A percentile compares a stretch with the other conserved stretches of the same genome.
Evolutionary conservation across 2,888 invertebrate genomes (phyloP).

Genomic region (Buathra laborator): DNA sequence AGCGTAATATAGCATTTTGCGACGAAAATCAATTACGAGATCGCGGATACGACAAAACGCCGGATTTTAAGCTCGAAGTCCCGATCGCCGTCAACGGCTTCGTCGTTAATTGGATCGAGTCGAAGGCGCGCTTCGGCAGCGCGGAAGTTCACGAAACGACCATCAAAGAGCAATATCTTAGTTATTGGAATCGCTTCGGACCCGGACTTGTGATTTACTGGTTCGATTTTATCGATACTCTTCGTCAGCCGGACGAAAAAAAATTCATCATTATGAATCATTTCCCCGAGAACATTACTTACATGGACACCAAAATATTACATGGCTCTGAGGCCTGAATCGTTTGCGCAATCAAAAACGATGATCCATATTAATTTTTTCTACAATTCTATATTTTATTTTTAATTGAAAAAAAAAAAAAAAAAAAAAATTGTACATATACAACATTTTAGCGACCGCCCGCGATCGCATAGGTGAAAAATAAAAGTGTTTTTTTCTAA

Average conservation of each 20-base stretch:
- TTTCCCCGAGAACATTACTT: conserved; percentile 89
- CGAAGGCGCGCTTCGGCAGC: conserved; percentile 98
- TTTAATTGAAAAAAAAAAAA: too few species aligned
- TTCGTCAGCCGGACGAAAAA: conserved; percentile 85
- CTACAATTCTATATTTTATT: too few species aligned
- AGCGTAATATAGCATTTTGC: conserved; percentile 88
- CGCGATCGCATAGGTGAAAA: too few species aligned
- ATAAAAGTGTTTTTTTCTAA: too few species aligned
- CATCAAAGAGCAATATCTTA: conserved; percentile 93
- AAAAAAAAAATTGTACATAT: too few species aligned
- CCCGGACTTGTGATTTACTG: conserved; percentile 98
- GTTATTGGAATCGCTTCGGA: conserved; percentile 98
- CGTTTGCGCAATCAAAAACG: too few species aligned
- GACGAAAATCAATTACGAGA: conserved; percentile 93
- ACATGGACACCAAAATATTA: conserved; percentile 79
- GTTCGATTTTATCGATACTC: conserved; percentile 93
- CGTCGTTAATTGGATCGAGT: conserved; percentile 98
- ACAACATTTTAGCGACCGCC: too few species aligned
- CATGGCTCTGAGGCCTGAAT: conserved; percentile 10
- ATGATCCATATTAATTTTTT: too few species aligned
- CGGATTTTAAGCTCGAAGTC: conserved; percentile 95
- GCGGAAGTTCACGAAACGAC: conserved; percentile 92
- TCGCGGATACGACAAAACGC: conserved; percentile 97
- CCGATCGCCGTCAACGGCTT: conserved; percentile 94
- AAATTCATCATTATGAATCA: conserved; percentile 88